Evolutionary conservation across 2,888 invertebrate genomes (phyloP), one percentile per base, ranked within the genome.

Genomic region (Tubulanus polymorphus): DNA sequence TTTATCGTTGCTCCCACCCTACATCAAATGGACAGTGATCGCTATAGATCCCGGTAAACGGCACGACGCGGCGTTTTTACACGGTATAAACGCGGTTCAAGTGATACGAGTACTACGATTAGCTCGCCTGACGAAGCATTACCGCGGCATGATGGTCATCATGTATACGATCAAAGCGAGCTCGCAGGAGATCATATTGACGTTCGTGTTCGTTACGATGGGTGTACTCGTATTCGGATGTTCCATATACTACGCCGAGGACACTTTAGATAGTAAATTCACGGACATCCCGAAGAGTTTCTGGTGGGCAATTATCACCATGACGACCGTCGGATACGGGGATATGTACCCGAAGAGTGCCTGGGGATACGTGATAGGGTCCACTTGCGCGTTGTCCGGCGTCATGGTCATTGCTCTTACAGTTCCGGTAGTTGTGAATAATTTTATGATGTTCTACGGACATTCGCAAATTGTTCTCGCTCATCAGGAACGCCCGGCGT

Each of bases 321-420:
- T 75, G 74, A 75, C 75, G 37, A 74, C 75, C 1, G 75, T 75
- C 1, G 75, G 75, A 3, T 75, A 75, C 59, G 75, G 75, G 15
- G 75, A 74, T 58, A 72, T 74, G 68, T 60, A 65, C 45, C 75
- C 75, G 3, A 63, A 63, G 41, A 70, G 70, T 1, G 69, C 64
- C 2, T 64, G 63, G 15, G 74, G 75, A 20, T 74, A 73, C 54
- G 56, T 74, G 15, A 69, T 75, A 20, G 74, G 74, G 1, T 72
- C 73, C 3, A 60, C 72, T 27, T 74, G 73, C 52, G 72, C 74
- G 18, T 65, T 75, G 45, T 69, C 71, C 25, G 75, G 75, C 8
- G 61, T 75, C 37, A 64, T 75, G 6, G 71, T 74, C 69, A 72
- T 75, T 18, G 73, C 73, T 5, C 73, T 74, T 53, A 73, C 74